phyloP scores from a whole-genome alignment of 2,113 vertebrate species.

The Zosterops hypoxanthus region DNA sequence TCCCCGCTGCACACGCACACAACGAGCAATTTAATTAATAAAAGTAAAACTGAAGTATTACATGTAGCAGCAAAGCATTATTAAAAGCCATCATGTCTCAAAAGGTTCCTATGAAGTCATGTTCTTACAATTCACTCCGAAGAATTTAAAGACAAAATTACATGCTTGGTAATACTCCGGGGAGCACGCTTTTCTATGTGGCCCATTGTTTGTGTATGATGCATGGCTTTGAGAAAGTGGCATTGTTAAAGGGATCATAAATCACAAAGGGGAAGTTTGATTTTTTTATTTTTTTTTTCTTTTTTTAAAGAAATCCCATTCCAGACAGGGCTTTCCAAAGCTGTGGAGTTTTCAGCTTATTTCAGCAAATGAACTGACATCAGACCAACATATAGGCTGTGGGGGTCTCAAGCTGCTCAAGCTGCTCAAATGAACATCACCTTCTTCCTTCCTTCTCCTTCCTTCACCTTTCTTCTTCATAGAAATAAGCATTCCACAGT shows the following conservation, averaged over 20 bases:
- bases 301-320: background rate
- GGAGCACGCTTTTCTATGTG: conserved; percentile 64
- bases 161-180: conserved; percentile 71
- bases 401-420: background rate
- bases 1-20: background rate
- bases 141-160: conserved; percentile 81
- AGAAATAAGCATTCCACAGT: background rate
- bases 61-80: conserved; percentile 72
- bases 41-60: conserved; percentile 68
- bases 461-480: background rate
- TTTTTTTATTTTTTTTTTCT: background rate
- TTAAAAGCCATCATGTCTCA: conserved; percentile 76
- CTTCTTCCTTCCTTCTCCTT: background rate
- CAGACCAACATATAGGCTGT: accelerated
- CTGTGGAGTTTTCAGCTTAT: background rate
- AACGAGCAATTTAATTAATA: conserved; percentile 75
- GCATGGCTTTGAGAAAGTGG: conserved; percentile 70
- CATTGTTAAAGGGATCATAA: conserved; percentile 68
- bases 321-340: conserved; percentile 24
- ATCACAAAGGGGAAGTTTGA: conserved; percentile 51
- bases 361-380: background rate
- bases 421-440: background rate
- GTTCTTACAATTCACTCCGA: conserved; percentile 74
- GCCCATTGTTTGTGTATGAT: conserved; percentile 73
- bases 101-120: conserved; percentile 79